phyloP scores from a whole-genome alignment of 2,113 vertebrate genomes.

The Ornithorhynchus anatinus region DNA sequence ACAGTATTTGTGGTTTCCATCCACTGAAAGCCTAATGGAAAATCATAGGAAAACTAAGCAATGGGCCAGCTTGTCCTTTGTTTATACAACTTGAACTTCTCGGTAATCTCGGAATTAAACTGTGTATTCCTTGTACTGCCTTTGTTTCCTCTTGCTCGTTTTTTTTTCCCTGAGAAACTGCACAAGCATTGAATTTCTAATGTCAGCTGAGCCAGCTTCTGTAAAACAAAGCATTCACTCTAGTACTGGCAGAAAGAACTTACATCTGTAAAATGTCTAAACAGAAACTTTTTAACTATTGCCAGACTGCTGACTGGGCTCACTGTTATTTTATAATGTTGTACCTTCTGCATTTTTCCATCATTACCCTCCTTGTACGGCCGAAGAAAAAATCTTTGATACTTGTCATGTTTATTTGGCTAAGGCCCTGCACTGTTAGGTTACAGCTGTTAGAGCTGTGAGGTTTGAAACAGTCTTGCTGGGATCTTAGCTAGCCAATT shows the following conservation, averaged over 20 bases:
- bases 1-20: too few species aligned
- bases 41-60: background rate
- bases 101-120: background rate
- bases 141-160: constrained; percentile 52
- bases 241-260: constrained; percentile 42
- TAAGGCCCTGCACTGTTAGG: constrained; percentile 38
- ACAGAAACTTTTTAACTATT: constrained; percentile 44
- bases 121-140: constrained; percentile 15
- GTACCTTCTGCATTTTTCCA: constrained; percentile 46
- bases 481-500: constrained; percentile 31
- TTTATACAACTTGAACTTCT: constrained; percentile 5
- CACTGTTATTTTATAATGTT: constrained; percentile 45
- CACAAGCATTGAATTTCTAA: constrained; percentile 9
- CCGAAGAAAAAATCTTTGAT: constrained; percentile 39
- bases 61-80: background rate
- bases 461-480: constrained; percentile 44
- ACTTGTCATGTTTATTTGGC: constrained; percentile 42
- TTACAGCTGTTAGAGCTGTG: constrained; percentile 14
- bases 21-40: too few species aligned
- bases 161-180: constrained; percentile 31
- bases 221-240: constrained; percentile 37
- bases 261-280: constrained; percentile 48
- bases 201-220: constrained; percentile 39
- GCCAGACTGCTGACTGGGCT: constrained; percentile 38
- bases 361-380: constrained; percentile 28